Conservation (phyloP, 37 sponge, comb jelly and placozoan genomes). For the Hormiphora californensis region DNA sequence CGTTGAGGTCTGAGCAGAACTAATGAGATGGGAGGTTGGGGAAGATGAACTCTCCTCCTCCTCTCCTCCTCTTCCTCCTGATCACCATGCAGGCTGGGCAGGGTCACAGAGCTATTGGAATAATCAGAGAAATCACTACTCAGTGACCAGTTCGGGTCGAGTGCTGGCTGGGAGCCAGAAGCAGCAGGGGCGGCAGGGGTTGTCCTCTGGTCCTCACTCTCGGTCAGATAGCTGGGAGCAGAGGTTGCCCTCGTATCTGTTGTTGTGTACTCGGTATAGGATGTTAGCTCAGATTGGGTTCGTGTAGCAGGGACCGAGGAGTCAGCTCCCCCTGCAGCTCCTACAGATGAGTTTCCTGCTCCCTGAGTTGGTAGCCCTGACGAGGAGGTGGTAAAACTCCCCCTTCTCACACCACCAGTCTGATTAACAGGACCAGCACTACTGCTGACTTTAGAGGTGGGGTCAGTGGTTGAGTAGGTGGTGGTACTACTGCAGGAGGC, state of each 20-base stretch:
- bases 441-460: no score
- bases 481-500: slow-evolving; percentile 37
- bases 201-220: neutral
- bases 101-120: slow-evolving; percentile 32
- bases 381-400: no score
- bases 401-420: no score
- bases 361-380: no score
- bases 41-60: neutral
- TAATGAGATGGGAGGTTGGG: neutral
- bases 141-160: slow-evolving; percentile 45
- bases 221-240: neutral
- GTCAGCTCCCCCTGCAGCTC: no score
- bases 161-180: neutral
- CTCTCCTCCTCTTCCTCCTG: neutral
- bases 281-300: no score
- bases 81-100: slow-evolving; percentile 32
- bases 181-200: neutral
- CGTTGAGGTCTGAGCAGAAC: neutral
- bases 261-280: slow-evolving; percentile 36
- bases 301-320: no score
- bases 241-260: neutral
- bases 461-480: neutral
- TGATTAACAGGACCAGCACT: no score
- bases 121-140: slow-evolving; percentile 48
- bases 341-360: no score